phyloP scores from a whole-genome alignment of 2,113 vertebrate species.

The Butorides virescens region DNA sequence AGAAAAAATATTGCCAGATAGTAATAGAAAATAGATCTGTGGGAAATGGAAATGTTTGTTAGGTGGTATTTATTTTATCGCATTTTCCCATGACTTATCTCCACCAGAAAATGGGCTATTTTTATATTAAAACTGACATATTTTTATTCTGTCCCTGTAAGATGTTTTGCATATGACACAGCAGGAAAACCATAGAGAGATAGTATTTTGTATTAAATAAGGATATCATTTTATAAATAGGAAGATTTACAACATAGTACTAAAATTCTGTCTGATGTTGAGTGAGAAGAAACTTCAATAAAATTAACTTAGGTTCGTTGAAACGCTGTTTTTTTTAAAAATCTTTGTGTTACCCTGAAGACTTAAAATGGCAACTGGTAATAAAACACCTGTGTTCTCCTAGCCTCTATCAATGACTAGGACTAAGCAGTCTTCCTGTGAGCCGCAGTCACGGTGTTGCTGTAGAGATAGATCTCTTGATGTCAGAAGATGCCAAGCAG shows the following conservation, averaged over 20 bases:
- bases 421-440: not conserved
- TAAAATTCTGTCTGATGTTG: not conserved
- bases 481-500: not conserved
- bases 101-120: not conserved
- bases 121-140: not conserved
- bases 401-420: not conserved
- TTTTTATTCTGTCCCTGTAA: not conserved
- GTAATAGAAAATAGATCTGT: slow-evolving; percentile 68
- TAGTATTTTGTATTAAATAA: not conserved
- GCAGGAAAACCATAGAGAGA: not conserved
- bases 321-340: not conserved
- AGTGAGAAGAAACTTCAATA: not conserved
- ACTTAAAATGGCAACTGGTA: not conserved
- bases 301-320: not conserved
- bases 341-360: not conserved
- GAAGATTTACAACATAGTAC: not conserved
- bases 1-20: slow-evolving; percentile 91
- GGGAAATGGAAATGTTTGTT: not conserved
- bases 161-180: not conserved
- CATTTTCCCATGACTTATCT: not conserved
- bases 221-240: not conserved
- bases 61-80: slow-evolving; percentile 17
- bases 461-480: not conserved
- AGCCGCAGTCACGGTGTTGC: not conserved
- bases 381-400: not conserved